Conservation (phyloP, 2,888 invertebrate species). For the Heliconius ismenius region DNA sequence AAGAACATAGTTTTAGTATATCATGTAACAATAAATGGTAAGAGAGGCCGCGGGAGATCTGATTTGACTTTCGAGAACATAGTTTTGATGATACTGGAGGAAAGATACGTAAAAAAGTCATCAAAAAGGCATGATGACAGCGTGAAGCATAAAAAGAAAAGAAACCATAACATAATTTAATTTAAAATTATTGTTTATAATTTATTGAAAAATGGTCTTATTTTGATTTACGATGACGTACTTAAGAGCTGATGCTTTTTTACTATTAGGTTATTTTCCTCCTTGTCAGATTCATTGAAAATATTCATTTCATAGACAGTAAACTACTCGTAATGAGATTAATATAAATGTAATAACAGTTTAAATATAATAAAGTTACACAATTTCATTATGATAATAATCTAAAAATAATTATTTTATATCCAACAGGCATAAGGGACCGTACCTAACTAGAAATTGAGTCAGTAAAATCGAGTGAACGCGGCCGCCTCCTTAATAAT, state of each 20-base stretch:
- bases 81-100: too few relatives aligned
- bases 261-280: background rate
- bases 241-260: background rate
- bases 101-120: too few relatives aligned
- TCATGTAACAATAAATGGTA: too few relatives aligned
- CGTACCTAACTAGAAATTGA: slow-evolving; percentile 32
- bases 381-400: background rate
- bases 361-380: background rate
- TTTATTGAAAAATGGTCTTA: too few relatives aligned
- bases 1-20: too few relatives aligned
- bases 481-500: slow-evolving; percentile 64
- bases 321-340: background rate
- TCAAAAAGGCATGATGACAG: too few relatives aligned
- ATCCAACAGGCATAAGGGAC: slow-evolving; percentile 14
- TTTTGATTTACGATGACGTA: too few relatives aligned
- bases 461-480: slow-evolving; percentile 50
- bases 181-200: too few relatives aligned
- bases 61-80: too few relatives aligned
- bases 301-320: background rate
- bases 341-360: background rate
- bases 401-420: slow-evolving; percentile 7
- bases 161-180: too few relatives aligned
- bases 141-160: too few relatives aligned
- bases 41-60: too few relatives aligned
- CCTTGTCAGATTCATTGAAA: background rate